These are phyloP conservation scores for Acinonyx jubatus DNA, from an alignment of 2,113 vertebrate species.

Conservation along the genomic window DNA sequence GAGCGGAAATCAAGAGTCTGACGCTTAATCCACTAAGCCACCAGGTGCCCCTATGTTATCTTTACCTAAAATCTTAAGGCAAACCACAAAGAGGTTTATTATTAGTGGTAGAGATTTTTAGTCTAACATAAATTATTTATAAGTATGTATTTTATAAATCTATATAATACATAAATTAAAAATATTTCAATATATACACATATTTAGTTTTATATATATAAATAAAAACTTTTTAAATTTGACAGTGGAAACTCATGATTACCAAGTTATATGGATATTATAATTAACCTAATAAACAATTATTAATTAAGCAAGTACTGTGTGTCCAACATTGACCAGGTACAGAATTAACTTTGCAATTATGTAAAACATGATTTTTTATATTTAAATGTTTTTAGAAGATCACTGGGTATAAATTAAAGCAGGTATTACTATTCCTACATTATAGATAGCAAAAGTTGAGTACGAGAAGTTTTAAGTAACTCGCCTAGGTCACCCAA, in stretches of 20 bases:
- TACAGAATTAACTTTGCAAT: neutral
- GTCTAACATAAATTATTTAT: neutral
- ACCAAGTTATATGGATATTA: neutral
- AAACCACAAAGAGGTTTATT: neutral
- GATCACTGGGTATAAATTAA: neutral
- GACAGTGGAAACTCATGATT: neutral
- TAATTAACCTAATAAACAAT: neutral
- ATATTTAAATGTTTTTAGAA: neutral
- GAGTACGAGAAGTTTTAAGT: neutral
- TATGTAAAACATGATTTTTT: neutral
- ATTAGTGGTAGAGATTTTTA: neutral
- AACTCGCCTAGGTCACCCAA: neutral
- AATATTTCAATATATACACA: neutral
- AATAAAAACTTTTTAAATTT: neutral
- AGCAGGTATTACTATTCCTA: neutral
- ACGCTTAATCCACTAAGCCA: too few relatives aligned
- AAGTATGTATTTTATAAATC: neutral
- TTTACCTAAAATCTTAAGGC: neutral
- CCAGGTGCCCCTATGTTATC: neutral
- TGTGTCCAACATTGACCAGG: neutral
- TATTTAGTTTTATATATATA: neutral
- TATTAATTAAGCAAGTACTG: neutral
- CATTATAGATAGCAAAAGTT: neutral
- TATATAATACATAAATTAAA: neutral
- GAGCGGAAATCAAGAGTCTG: too few relatives aligned